Conservation (phyloP, 37 sponge, comb jelly and placozoan species). For the Amphimedon queenslandica region DNA sequence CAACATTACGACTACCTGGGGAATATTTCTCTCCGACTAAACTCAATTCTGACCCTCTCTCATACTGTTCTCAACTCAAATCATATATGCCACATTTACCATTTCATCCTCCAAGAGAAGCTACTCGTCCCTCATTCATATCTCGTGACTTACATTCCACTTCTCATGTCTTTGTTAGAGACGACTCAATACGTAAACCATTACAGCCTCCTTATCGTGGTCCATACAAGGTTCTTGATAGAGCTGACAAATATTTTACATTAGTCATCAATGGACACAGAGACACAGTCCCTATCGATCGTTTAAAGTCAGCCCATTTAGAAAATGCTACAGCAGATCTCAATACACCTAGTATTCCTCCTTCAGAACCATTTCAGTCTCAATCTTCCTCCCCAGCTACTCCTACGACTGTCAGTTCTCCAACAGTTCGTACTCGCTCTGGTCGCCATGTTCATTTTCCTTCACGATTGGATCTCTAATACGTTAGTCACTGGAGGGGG, state of each 20-base stretch:
- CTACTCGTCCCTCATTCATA: slow-evolving; percentile 8
- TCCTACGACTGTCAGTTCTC: not conserved
- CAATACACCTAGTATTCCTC: not conserved
- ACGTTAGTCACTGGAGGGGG: slow-evolving; percentile 19
- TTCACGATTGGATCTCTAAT: not conserved
- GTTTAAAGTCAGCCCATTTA: slow-evolving; percentile 37
- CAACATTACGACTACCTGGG: slow-evolving; percentile 63
- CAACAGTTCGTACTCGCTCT: slow-evolving; percentile 11
- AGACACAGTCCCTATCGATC: slow-evolving; percentile 40
- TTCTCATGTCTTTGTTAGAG: slow-evolving; percentile 54
- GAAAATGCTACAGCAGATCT: not conserved
- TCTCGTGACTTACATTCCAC: slow-evolving; percentile 17
- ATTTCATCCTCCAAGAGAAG: slow-evolving; percentile 23
- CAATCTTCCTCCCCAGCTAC: not conserved
- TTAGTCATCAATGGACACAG: slow-evolving; percentile 10
- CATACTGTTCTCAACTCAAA: slow-evolving; percentile 32
- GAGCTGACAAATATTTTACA: slow-evolving; percentile 26
- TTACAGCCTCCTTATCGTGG: slow-evolving; percentile 46
- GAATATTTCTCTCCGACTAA: slow-evolving; percentile 43
- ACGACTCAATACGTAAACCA: slow-evolving; percentile 27
- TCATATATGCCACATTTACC: slow-evolving; percentile 17
- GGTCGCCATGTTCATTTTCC: slow-evolving; percentile 22
- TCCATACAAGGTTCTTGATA: slow-evolving; percentile 26
- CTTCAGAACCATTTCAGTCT: not conserved
- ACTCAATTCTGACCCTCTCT: slow-evolving; percentile 30